A percentile compares a stretch with the other conserved stretches of the same genome.
Conservation (phyloP, 2,113 vertebrate species). For the Peromyscus leucopus region DNA sequence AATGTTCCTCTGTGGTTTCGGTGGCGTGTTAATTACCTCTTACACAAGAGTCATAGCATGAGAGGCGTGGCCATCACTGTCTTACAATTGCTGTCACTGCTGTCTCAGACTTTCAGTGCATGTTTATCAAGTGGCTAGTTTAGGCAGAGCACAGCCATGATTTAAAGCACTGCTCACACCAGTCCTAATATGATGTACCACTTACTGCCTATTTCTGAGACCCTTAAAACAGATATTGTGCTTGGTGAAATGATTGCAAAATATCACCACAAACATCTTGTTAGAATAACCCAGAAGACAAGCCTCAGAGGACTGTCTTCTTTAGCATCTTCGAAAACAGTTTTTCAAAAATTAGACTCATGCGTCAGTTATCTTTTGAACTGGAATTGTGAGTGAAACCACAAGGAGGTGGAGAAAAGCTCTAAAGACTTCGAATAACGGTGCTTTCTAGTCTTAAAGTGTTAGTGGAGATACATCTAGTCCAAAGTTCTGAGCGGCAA, state of each 20-base stretch:
- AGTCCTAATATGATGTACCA: conserved; percentile 36
- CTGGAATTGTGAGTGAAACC: neutral
- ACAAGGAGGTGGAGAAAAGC: neutral
- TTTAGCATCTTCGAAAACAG: conserved; percentile 44
- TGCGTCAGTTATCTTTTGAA: neutral
- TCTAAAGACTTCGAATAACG: neutral
- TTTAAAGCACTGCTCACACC: conserved; percentile 46
- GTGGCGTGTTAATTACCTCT: conserved; percentile 43
- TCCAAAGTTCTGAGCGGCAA: neutral
- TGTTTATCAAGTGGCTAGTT: conserved; percentile 42
- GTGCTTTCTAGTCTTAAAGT: conserved; percentile 37
- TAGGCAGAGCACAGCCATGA: conserved; percentile 55
- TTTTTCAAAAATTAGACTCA: conserved; percentile 57
- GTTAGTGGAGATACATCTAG: neutral
- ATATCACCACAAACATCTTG: neutral
- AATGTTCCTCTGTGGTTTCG: conserved; percentile 50
- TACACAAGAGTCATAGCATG: conserved; percentile 18
- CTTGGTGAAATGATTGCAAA: conserved; percentile 61
- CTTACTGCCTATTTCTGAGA: conserved; percentile 60
- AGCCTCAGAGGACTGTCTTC: conserved; percentile 26
- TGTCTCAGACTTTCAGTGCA: conserved; percentile 58
- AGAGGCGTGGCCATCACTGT: conserved; percentile 39
- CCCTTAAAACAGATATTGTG: conserved; percentile 27
- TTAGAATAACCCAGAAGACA: conserved; percentile 19
- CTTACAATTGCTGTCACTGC: conserved; percentile 23